A percentile compares a stretch with the other conserved stretches of the same genome.
phyloP scores from a whole-genome alignment of 2,888 invertebrate species.

The Phasia obesa region DNA sequence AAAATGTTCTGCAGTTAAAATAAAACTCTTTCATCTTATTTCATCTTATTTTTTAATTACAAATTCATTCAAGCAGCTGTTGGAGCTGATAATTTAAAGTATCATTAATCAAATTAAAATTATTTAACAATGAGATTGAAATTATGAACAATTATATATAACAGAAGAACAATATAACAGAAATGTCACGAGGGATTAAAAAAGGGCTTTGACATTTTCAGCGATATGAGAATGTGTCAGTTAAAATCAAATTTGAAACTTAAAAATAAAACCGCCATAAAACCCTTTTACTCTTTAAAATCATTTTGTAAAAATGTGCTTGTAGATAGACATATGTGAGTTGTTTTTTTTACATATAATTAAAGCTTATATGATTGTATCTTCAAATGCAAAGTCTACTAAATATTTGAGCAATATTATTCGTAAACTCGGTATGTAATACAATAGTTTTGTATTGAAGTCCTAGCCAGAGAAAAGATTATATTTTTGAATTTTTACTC shows the following conservation, averaged over 20 bases:
- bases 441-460: neutral
- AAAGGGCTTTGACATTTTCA: conserved; percentile 56
- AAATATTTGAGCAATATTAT: neutral
- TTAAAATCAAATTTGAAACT: conserved; percentile 49
- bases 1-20: too few relatives aligned
- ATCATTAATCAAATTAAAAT: conserved; percentile 81
- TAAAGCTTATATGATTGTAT: conserved; percentile 77
- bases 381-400: conserved; percentile 14
- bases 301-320: neutral
- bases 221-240: conserved; percentile 62
- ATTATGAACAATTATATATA: conserved; percentile 52
- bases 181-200: conserved; percentile 73
- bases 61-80: neutral
- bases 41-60: too few relatives aligned
- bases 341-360: conserved; percentile 72
- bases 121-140: conserved; percentile 72
- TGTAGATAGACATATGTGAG: neutral
- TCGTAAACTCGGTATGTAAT: conserved; percentile 13
- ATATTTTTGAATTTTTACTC: conserved; percentile 12
- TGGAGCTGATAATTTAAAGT: conserved; percentile 52
- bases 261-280: neutral
- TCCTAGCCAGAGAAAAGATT: conserved; percentile 1
- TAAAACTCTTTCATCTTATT: too few relatives aligned
- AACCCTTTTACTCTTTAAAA: conserved; percentile 20
- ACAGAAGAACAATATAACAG: conserved; percentile 54